These are phyloP conservation scores for Drosophila cardini DNA, from an alignment of 1,140 invertebrate genomes.

Conservation along the genomic window DNA sequence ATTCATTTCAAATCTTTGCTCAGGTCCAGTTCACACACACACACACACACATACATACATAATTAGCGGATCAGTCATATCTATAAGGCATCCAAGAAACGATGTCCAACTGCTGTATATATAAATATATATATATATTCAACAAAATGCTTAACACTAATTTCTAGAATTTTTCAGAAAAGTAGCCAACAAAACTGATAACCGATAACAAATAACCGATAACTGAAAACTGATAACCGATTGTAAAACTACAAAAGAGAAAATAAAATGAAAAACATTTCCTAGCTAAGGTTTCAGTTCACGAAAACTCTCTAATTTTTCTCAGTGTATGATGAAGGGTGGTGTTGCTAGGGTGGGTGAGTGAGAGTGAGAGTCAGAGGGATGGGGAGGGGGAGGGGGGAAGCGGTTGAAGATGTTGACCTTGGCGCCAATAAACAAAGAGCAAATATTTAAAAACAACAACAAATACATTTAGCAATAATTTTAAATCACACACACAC, in stretches of 20 bases:
- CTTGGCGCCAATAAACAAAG: slow-evolving; percentile 40
- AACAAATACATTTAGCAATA: slow-evolving; percentile 64
- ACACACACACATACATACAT: background rate
- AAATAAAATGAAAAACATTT: slow-evolving; percentile 50
- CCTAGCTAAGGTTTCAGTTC: slow-evolving; percentile 80
- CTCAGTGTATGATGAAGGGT: background rate
- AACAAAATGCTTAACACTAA: slow-evolving; percentile 61
- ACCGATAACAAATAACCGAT: background rate
- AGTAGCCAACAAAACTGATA: background rate
- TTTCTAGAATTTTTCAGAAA: slow-evolving; percentile 50
- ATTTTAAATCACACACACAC: slow-evolving; percentile 53
- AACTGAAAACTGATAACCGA: background rate
- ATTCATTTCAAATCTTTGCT: slow-evolving; percentile 48
- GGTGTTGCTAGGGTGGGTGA: background rate
- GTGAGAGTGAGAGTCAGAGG: too few relatives aligned
- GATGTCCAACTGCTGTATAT: slow-evolving; percentile 63
- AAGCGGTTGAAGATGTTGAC: too few relatives aligned
- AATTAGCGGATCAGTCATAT: slow-evolving; percentile 33
- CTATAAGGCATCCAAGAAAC: slow-evolving; percentile 31
- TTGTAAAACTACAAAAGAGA: slow-evolving; percentile 1
- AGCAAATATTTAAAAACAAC: slow-evolving; percentile 31
- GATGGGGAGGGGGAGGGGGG: too few relatives aligned
- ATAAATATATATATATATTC: too few relatives aligned
- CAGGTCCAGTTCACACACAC: slow-evolving; percentile 24
- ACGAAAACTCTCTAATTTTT: slow-evolving; percentile 40